A percentile compares a stretch with the other conserved stretches of the same genome.
These are phyloP conservation scores for Antheraea mylitta DNA, from an alignment of 1,140 invertebrate species.

Conservation along the genomic window DNA sequence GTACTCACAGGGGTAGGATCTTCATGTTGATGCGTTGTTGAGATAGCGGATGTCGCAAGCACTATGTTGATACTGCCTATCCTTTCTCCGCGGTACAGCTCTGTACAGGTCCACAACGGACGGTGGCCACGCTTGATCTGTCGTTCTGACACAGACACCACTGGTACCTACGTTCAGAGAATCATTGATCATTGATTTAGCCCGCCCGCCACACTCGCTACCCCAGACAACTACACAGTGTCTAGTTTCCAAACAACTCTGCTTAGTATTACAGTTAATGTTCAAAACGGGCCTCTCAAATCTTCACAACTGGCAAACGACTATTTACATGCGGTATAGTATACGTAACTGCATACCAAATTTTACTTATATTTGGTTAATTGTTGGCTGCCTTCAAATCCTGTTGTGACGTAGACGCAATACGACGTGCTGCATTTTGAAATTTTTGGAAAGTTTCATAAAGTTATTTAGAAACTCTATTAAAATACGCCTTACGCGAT, in stretches of 20 bases:
- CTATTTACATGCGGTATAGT: constrained; percentile 52
- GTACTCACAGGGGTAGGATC: constrained; percentile 64
- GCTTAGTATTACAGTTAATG: constrained; percentile 23
- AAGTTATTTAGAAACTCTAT: constrained; percentile 13
- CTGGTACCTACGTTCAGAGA: constrained; percentile 43
- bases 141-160: constrained; percentile 45
- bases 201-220: constrained; percentile 33
- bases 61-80: constrained; percentile 36
- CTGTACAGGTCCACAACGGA: constrained; percentile 58
- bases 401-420: constrained; percentile 37
- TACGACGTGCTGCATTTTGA: constrained; percentile 18
- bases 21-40: constrained; percentile 51
- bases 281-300: constrained; percentile 4
- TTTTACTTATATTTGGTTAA: constrained; percentile 41
- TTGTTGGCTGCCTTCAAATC: constrained; percentile 40
- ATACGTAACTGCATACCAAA: constrained; percentile 39
- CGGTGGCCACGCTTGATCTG: constrained; percentile 67
- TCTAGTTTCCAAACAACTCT: neutral
- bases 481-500: neutral
- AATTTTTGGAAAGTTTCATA: constrained; percentile 23
- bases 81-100: constrained; percentile 56
- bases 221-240: constrained; percentile 12
- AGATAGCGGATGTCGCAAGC: constrained; percentile 40
- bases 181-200: constrained; percentile 34
- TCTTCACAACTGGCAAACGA: neutral